These are phyloP conservation scores for Notothenia rossii DNA, from an alignment of 2,113 vertebrate genomes.

Conservation along the genomic window DNA sequence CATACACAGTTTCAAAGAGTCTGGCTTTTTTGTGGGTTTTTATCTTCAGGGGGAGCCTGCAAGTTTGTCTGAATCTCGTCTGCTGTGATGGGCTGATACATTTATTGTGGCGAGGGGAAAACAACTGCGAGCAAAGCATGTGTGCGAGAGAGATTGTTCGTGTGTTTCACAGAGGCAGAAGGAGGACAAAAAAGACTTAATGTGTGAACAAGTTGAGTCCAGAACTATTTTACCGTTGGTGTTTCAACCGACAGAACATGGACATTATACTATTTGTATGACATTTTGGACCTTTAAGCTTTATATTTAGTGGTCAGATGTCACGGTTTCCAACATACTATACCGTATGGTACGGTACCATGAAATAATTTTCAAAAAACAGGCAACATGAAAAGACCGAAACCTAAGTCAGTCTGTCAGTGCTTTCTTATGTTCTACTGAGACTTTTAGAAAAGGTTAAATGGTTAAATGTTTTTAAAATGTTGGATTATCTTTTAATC, in stretches of 20 bases:
- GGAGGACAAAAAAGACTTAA: conserved; percentile 42
- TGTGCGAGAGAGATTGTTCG: conserved; percentile 32
- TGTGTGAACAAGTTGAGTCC: conserved; percentile 45
- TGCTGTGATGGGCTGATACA: conserved; percentile 67
- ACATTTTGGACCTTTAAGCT: too few relatives aligned
- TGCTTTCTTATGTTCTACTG: too few relatives aligned
- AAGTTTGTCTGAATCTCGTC: conserved; percentile 51
- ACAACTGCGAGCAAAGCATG: conserved; percentile 46
- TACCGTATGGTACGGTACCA: too few relatives aligned
- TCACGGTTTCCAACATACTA: too few relatives aligned
- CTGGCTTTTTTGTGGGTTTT: background rate
- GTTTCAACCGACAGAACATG: background rate
- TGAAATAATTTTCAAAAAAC: background rate
- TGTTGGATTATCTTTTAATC: too few relatives aligned
- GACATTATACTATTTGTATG: background rate
- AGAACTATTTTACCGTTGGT: background rate
- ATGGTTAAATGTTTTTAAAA: too few relatives aligned
- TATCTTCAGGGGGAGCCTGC: conserved; percentile 40
- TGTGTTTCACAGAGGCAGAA: conserved; percentile 43
- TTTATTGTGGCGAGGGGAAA: conserved; percentile 54
- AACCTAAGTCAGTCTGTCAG: too few relatives aligned
- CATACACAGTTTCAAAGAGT: too few relatives aligned
- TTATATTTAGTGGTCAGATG: too few relatives aligned
- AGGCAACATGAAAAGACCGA: background rate
- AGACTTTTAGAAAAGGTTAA: too few relatives aligned